phyloP scores from a whole-genome alignment of 2,113 vertebrate species.

The Galbula dea region DNA sequence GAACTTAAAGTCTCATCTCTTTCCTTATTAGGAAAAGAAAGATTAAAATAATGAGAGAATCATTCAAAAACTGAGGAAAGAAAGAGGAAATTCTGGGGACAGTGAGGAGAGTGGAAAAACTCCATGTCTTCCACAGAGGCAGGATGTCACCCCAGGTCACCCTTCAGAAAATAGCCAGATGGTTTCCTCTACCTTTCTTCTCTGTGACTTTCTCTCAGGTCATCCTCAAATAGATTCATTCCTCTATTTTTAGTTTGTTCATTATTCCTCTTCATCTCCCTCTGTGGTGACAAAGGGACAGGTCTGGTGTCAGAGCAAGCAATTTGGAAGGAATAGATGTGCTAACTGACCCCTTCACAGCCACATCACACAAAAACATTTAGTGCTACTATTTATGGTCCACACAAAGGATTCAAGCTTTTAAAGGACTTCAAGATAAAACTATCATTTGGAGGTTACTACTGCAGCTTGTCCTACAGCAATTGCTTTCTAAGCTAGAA shows the following conservation, averaged over 20 bases:
- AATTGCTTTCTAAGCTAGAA: not conserved
- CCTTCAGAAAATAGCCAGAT: slow-evolving; percentile 46
- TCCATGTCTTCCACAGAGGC: not conserved
- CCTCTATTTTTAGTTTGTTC: slow-evolving; percentile 60
- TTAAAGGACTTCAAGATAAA: slow-evolving; percentile 26
- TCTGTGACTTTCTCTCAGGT: slow-evolving; percentile 41
- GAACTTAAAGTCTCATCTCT: not conserved
- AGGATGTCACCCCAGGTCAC: slow-evolving; percentile 23
- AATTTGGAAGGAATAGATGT: slow-evolving; percentile 49
- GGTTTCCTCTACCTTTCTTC: slow-evolving; percentile 10
- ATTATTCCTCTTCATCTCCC: slow-evolving; percentile 46
- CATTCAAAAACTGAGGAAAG: not conserved
- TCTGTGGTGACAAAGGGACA: not conserved
- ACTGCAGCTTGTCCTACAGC: not conserved
- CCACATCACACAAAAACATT: slow-evolving; percentile 16
- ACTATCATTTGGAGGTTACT: not conserved
- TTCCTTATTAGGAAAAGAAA: not conserved
- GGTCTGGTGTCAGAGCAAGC: slow-evolving; percentile 36
- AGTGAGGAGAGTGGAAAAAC: not conserved
- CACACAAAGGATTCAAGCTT: not conserved
- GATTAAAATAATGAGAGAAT: not conserved
- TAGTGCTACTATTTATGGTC: slow-evolving; percentile 29
- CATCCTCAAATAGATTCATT: slow-evolving; percentile 51
- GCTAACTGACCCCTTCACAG: slow-evolving; percentile 24
- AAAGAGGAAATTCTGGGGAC: not conserved